Base-by-base conservation (phyloP, 2,888 invertebrate genomes). In the Macroteleia sp. region DNA sequence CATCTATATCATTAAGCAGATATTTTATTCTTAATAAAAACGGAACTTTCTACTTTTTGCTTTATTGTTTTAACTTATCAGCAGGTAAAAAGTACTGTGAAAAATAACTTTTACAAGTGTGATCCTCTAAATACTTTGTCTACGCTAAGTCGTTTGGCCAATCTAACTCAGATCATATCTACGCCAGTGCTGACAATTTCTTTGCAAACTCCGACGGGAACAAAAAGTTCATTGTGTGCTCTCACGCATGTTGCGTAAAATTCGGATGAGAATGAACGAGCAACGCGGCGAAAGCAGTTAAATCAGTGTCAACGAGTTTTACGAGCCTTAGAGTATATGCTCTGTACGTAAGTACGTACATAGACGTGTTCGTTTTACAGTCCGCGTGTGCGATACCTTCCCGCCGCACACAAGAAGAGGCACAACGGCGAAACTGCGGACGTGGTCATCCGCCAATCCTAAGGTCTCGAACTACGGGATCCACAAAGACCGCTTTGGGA, bases 271-370 rank as follows among this genome's bases (percentile, higher is more conserved):
- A 85, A 84, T 82, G 76, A 77, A 80, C 81, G 83, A 74, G 78
- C 78, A 79, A 79, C 78, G 81, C 42, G 81, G 76, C 81, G 82
- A 83, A 82, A 81, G 80, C 79, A 77, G 75, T 81, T 83, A 84
- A 87, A 87, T 86, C 85, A 86, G 79, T 74, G 59, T 50, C 71
- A 82, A 87, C 84, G 66, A 64, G 70, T 76, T 87, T 86, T 85
- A 87, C 85, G 83, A 83, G 83, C 81, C 28, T 50, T 17, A 14
- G 46, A 71, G 54, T 77, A 80, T 83, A 83, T 78, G 70, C 74
- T 70, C 66, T 30, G 46, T 46, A 44, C 61, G 30, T 30, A 30
- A 4, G 30, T 30, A 30, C 9, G 10, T 36, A 44, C 30, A 34
- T 25, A 59, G 59, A 42, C 28, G 52, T 19, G 52, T 30, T 6